Evolutionary conservation across 2,797 vertebrate genomes (phyloP).

Genomic region (Muraenolepis orangiensis): DNA sequence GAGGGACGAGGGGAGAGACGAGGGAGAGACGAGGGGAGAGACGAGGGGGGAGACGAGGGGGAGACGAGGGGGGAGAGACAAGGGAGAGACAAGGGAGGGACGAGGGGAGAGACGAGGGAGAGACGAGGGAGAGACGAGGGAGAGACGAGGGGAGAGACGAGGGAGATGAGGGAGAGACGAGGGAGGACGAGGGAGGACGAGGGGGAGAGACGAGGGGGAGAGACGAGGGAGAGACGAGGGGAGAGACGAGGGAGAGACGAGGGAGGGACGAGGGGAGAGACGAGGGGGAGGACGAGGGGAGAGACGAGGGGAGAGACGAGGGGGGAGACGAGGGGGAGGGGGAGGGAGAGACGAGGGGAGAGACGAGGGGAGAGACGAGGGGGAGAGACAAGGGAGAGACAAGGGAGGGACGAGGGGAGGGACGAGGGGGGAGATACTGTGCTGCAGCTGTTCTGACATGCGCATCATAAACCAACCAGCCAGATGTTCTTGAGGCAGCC

Average conservation of each 20-base stretch:
- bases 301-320: neutral
- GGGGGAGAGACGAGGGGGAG: slow-evolving; percentile 6
- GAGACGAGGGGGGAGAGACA: no score
- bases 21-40: neutral
- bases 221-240: neutral
- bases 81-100: neutral
- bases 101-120: slow-evolving; percentile 1
- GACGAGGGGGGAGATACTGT: slow-evolving; percentile 18
- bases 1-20: no score
- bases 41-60: neutral
- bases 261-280: no score
- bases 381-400: neutral
- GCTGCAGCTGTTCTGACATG: slow-evolving; percentile 67
- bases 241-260: neutral
- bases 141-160: neutral
- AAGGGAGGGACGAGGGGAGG: slow-evolving; percentile 42
- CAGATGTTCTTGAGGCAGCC: slow-evolving; percentile 62
- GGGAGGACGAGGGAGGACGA: neutral
- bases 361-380: neutral
- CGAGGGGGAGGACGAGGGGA: no score
- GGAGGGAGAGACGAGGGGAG: neutral
- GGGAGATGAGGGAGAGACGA: neutral
- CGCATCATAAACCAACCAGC: slow-evolving; percentile 68
- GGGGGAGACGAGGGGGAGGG: neutral
- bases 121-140: no score